Percentiles rank a stretch among this genome's conserved stretches.
phyloP scores from a whole-genome alignment of 2,888 invertebrate genomes.

The Leptinotarsa juncta region DNA sequence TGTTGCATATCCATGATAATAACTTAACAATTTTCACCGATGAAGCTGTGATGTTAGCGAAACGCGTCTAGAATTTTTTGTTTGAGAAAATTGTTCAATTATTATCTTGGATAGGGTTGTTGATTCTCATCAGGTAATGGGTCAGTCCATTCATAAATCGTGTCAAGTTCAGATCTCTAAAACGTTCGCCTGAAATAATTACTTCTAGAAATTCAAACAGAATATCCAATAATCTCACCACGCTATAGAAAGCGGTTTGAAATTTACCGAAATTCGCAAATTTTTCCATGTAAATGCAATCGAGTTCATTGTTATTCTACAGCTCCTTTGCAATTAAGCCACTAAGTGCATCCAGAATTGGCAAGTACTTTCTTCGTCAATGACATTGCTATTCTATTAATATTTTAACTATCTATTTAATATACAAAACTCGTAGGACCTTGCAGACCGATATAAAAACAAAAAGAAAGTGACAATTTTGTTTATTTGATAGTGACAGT shows the following conservation, averaged over 20 bases:
- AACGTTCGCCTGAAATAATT: neutral
- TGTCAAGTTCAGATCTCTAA: no score
- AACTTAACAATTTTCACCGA: no score
- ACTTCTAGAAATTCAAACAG: neutral
- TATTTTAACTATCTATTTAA: slow-evolving; percentile 54
- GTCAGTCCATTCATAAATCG: no score
- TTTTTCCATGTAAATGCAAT: slow-evolving; percentile 14
- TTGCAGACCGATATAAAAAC: slow-evolving; percentile 59
- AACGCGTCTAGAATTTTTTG: no score
- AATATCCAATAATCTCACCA: neutral
- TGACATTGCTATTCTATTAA: slow-evolving; percentile 55
- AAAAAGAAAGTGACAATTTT: slow-evolving; percentile 59
- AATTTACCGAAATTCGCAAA: slow-evolving; percentile 11
- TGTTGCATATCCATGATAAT: no score
- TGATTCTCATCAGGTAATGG: no score
- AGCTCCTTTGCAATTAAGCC: slow-evolving; percentile 42
- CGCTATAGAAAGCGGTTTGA: slow-evolving; percentile 2
- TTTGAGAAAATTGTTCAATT: no score
- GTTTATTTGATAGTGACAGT: slow-evolving; percentile 54
- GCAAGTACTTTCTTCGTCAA: slow-evolving; percentile 58
- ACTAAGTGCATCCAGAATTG: slow-evolving; percentile 54
- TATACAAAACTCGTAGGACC: slow-evolving; percentile 57
- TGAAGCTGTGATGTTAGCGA: no score
- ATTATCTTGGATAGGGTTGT: no score
- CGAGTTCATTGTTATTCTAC: slow-evolving; percentile 35